These are phyloP conservation scores for Nebria salina DNA, from an alignment of 2,888 invertebrate genomes.

Conservation along the genomic window DNA sequence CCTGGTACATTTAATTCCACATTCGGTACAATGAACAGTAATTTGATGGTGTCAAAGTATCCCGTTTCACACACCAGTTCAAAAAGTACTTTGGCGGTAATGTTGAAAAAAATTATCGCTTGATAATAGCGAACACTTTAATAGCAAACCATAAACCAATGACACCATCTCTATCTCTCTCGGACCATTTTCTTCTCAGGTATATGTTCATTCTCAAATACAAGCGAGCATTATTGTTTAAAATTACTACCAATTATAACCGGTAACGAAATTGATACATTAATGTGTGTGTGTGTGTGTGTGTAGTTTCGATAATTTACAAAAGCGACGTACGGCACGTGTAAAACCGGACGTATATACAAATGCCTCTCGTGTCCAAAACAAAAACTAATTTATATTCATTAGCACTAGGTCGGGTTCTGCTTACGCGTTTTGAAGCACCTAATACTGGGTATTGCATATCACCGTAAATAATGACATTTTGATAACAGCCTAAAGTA, in stretches of 20 bases:
- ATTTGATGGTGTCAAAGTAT: slow-evolving; percentile 2
- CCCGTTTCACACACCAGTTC: no score
- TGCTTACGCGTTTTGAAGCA: background rate
- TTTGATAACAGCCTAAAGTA: background rate
- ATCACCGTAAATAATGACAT: background rate
- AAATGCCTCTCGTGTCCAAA: background rate
- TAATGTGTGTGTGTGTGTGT: no score
- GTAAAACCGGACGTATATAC: background rate
- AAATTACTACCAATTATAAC: no score
- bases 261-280: no score
- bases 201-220: no score
- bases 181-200: no score
- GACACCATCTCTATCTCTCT: no score
- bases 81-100: no score
- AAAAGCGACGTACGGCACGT: background rate
- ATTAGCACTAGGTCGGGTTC: background rate
- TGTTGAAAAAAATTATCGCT: no score
- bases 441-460: background rate
- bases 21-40: slow-evolving; percentile 5
- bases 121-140: no score
- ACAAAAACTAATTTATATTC: background rate
- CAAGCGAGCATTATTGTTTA: no score
- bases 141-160: no score
- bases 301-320: background rate
- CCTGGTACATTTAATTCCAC: slow-evolving; percentile 6